phyloP scores from a whole-genome alignment of 2,113 vertebrate genomes.

The Leiothrix lutea region DNA sequence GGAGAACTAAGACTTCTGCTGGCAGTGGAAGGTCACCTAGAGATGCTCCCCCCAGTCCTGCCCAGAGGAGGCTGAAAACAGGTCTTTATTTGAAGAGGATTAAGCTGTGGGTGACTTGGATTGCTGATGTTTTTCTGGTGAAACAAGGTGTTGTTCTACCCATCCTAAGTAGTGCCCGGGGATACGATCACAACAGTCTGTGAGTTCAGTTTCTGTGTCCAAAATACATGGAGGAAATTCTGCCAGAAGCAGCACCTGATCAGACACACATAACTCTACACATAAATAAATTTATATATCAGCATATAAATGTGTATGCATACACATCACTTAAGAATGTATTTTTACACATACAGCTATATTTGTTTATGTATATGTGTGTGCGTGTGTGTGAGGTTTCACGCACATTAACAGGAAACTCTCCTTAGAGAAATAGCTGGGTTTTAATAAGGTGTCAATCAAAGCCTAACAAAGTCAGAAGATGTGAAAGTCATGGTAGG shows the following conservation, averaged over 20 bases:
- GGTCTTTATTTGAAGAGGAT: slow-evolving; percentile 12
- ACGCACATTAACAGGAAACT: neutral
- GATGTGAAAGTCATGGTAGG: neutral
- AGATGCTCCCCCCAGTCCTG: neutral
- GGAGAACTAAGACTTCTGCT: neutral
- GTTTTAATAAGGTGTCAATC: neutral
- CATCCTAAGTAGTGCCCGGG: neutral
- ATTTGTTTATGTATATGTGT: neutral
- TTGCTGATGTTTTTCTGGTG: neutral
- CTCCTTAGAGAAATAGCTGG: neutral
- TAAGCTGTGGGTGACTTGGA: neutral
- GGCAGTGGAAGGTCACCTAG: neutral
- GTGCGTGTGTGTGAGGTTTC: neutral
- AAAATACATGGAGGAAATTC: neutral
- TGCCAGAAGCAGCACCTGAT: neutral
- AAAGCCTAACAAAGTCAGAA: neutral
- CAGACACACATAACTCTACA: neutral
- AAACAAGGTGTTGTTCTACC: neutral
- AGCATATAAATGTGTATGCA: neutral
- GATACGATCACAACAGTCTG: rapidly evolving
- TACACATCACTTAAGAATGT: neutral
- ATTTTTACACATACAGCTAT: neutral
- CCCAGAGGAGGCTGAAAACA: neutral
- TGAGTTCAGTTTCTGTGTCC: neutral
- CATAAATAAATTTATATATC: neutral